Evolutionary conservation across 1,140 invertebrate species (phyloP), one percentile per base, ranked within the genome.

Genomic region (Musca domestica): DNA sequence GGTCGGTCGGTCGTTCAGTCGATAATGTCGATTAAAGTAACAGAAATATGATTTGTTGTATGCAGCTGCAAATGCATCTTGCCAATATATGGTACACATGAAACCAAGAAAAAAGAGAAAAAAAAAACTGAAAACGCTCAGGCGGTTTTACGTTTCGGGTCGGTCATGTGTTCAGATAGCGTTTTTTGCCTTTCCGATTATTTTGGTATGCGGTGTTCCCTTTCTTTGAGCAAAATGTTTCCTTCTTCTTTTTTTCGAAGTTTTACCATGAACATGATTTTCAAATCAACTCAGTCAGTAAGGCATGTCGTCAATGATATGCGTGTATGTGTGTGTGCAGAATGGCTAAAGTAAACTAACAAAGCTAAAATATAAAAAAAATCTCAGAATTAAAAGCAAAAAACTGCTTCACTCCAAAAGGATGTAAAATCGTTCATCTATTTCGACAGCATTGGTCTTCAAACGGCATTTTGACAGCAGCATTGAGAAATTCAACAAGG

Each of bases 231-330:
- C 34, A 41, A 41, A 41, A 41, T 41, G 34, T 41, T 41, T 41
- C n/a, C n/a, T 25, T 30, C 48, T 20, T 6, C 25, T 56, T 34
- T 61, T 19, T 61, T 61, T n/a, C n/a, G 7, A 22, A 27, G 15
- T 41, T 61, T 61, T 61, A 61, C 56, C 56, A 61, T 61, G 56
- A 61, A 61, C 56, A 61, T 61, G 56, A 61, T 61, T 61, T 61
- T 61, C 56, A 61, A 61, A 61, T 61, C 56, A 61, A 61, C 27
- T 61, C 56, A 51, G 48, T 51, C 48, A 61, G 56, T 61, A 61
- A 61, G 34, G 56, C 56, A 61, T 61, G 56, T 61, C 56, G 41
- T 41, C 2, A 10, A 10, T 41, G 34, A 12, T 5, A 41, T 2
- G 5, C 5, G 34, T 7, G n/a, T 30, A 3, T 41, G 34, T 41